Conservation (phyloP, 1,140 invertebrate species). For the Drosophila ficusphila region DNA sequence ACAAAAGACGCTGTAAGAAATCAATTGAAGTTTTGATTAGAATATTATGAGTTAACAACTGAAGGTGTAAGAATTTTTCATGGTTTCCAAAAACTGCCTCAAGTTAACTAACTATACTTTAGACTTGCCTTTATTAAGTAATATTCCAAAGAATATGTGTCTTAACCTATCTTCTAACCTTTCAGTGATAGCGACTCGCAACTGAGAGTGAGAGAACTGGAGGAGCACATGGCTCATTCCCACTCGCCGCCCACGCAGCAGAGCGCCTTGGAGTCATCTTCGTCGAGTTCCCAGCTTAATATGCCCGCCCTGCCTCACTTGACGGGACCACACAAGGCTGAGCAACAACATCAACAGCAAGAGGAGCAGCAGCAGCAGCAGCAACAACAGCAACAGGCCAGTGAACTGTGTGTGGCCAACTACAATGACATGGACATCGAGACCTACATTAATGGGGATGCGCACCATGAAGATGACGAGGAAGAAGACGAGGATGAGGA, state of each 20-base stretch:
- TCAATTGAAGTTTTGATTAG: neutral
- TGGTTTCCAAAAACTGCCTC: no score
- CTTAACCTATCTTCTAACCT: neutral
- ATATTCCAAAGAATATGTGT: no score
- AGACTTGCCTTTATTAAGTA: no score
- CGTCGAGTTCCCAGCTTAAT: constrained; percentile 49
- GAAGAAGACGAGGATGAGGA: constrained; percentile 68
- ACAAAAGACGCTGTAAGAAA: constrained; percentile 69
- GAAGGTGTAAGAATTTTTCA: no score
- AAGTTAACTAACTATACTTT: no score
- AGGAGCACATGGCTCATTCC: constrained; percentile 59
- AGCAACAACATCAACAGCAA: constrained; percentile 35
- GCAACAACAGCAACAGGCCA: constrained; percentile 51
- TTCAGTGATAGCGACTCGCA: constrained; percentile 61
- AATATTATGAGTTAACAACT: no score
- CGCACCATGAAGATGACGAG: constrained; percentile 50
- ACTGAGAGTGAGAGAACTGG: constrained; percentile 54
- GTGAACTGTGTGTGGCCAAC: constrained; percentile 58
- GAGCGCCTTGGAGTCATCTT: constrained; percentile 42
- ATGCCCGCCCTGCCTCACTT: constrained; percentile 59
- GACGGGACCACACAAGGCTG: constrained; percentile 63
- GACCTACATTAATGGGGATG: constrained; percentile 77
- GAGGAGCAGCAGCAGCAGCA: constrained; percentile 49
- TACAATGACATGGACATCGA: constrained; percentile 83
- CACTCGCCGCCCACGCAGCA: constrained; percentile 51